These are phyloP conservation scores for Tinamus major DNA, from an alignment of 2,797 vertebrate species.

Conservation along the genomic window DNA sequence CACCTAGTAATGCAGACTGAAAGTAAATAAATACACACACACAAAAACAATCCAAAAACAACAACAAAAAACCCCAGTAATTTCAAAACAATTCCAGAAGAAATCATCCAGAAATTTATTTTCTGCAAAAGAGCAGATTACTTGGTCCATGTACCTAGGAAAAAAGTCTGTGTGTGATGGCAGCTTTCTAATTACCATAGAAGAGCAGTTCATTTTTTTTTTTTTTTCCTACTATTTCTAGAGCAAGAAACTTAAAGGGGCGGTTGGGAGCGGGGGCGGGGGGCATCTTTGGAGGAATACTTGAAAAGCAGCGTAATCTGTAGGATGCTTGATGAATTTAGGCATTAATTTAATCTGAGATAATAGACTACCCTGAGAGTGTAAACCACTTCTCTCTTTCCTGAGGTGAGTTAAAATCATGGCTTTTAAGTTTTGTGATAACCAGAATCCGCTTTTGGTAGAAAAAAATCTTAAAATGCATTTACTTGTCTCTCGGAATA, in stretches of 20 bases:
- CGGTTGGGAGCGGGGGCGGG: too few species aligned
- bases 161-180: neutral
- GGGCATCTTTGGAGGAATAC: neutral
- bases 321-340: neutral
- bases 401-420: neutral
- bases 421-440: neutral
- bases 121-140: neutral
- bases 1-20: neutral
- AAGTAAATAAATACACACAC: too few species aligned
- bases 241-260: neutral
- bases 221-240: neutral
- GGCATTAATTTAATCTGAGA: neutral
- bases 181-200: neutral
- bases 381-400: neutral
- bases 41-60: neutral
- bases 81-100: neutral
- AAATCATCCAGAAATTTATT: neutral
- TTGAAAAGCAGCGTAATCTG: neutral
- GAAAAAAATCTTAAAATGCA: neutral
- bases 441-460: neutral
- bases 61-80: too few species aligned
- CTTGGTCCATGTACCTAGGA: fast-evolving
- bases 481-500: neutral
- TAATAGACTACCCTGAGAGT: neutral
- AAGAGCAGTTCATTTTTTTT: neutral